These are phyloP conservation scores for Orientallactaga sibirica DNA, from an alignment of 2,797 vertebrate species.

Conservation along the genomic window DNA sequence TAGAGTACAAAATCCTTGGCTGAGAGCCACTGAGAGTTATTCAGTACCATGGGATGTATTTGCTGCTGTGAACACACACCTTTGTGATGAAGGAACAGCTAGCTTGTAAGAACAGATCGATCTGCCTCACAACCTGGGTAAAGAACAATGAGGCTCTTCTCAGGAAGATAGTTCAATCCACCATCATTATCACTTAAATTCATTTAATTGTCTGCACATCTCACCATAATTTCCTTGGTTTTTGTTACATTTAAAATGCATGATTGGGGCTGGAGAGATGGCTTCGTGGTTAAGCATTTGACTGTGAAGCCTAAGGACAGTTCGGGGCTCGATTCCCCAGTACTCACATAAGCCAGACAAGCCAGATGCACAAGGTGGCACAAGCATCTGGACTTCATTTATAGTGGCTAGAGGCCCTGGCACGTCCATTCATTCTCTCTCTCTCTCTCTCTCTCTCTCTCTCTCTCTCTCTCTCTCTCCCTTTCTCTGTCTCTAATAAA, in stretches of 20 bases:
- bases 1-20: conserved; percentile 88
- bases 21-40: conserved; percentile 87
- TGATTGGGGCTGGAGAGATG: background rate
- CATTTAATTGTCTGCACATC: conserved; percentile 67
- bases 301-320: too few species aligned
- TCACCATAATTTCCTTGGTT: conserved; percentile 1
- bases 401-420: too few species aligned
- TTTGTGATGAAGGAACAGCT: conserved; percentile 87
- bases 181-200: conserved; percentile 56
- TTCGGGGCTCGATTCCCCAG: too few species aligned
- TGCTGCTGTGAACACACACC: conserved; percentile 81
- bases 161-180: conserved; percentile 78
- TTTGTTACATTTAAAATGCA: conserved; percentile 52
- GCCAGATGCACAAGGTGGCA: too few species aligned
- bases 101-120: conserved; percentile 87
- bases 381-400: too few species aligned
- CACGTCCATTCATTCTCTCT: too few species aligned
- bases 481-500: too few species aligned
- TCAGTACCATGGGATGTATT: conserved; percentile 86
- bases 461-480: too few species aligned
- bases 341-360: too few species aligned
- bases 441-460: too few species aligned
- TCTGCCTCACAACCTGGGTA: conserved; percentile 86
- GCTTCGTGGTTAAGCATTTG: too few species aligned
- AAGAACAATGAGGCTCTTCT: conserved; percentile 84